Base-by-base conservation (phyloP, 2,797 vertebrate species). In the Mormyrus proboscirostris region DNA sequence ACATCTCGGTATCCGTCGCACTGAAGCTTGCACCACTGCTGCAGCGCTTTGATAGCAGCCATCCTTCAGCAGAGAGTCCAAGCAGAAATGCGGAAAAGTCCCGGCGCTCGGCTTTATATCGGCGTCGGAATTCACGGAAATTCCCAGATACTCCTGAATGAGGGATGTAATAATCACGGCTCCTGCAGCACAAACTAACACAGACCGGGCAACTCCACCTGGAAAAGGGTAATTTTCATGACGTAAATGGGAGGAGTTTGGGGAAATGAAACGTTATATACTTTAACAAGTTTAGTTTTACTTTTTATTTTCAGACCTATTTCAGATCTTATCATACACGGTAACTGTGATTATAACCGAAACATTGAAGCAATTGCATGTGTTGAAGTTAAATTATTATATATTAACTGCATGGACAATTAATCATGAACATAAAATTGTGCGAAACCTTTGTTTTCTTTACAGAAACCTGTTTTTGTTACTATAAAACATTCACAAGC, bases 1-100 rank as follows among this genome's bases (percentile, higher is more conserved):
- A 99, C 98, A 59, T 97, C 97, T 57, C 94, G 92, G 94, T 99
- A 99, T 14, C 97, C 98, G 5, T 97, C 96, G 33, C 97, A 98
- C 29, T 98, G 97, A 49, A 93, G 92, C 91, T 95, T 96, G 92
- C 98, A 99, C 98, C 98, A 99, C 89, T 95, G 96, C 94, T 99
- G 97, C 89, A 99, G 90, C 89, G 97, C 97, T 91, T 96, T 97
- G 95, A 98, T 97, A 91, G 98, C 97, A 10, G 98, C 97, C 98
- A 99, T 99, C 90, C 90, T 92, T 33, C 59, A 55, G 38, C 73
- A 38, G 38, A 41, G 16, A 14, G 33, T 2, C 73, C 7, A 84
- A 86, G 53, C n/a, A 8, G 38, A 59, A 65, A 88, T 47, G 69
- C 55, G 25, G 29, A 44, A 59, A 51, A 19, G 9, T 9, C 10